Evolutionary conservation across 2,113 vertebrate genomes (phyloP).

Genomic region (Pungitius pungitius): DNA sequence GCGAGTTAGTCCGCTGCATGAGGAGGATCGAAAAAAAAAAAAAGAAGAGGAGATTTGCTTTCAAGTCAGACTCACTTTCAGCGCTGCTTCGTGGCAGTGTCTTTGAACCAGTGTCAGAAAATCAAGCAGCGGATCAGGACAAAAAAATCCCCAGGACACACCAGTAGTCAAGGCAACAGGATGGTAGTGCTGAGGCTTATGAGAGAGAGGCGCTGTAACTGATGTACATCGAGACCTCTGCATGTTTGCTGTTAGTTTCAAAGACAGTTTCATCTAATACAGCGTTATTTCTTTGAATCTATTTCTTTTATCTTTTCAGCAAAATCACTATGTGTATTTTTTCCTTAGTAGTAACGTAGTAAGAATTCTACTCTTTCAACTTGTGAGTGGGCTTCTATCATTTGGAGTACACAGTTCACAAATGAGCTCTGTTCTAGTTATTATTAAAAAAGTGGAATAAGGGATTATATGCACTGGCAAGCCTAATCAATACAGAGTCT

Average conservation of each 20-base stretch:
- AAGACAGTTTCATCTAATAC: neutral
- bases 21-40: neutral
- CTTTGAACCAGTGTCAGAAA: constrained; percentile 66
- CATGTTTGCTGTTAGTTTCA: neutral
- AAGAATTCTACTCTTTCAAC: neutral
- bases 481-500: neutral
- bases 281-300: neutral
- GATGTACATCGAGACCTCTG: constrained; percentile 23
- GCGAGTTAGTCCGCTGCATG: constrained; percentile 16
- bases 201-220: constrained; percentile 55
- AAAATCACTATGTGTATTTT: neutral
- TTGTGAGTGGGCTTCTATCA: neutral
- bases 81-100: constrained; percentile 31
- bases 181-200: constrained; percentile 51
- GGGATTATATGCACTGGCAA: neutral
- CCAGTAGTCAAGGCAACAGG: constrained; percentile 77
- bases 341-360: neutral
- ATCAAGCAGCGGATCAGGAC: constrained; percentile 58
- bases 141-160: constrained; percentile 70
- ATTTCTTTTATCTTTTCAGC: neutral
- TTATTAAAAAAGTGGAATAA: constrained; percentile 1
- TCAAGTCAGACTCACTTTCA: constrained; percentile 43
- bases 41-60: constrained; percentile 37
- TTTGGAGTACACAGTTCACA: neutral
- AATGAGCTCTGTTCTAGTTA: neutral